Conservation (phyloP, 1,140 invertebrate genomes). For the Phenacoccus solenopsis region DNA sequence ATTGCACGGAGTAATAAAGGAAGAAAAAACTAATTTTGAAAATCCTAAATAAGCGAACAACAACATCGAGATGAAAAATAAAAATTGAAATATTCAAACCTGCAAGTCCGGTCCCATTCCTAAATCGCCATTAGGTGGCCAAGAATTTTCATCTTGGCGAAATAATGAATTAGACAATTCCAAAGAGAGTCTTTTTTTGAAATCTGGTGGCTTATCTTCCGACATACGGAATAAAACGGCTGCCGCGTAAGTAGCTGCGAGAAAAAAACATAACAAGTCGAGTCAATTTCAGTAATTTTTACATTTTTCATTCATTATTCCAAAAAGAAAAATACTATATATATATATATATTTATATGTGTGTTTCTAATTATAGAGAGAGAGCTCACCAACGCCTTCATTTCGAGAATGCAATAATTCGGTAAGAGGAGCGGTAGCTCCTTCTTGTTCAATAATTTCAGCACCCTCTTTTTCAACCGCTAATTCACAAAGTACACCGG, state of each 20-base stretch:
- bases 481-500: slow-evolving; percentile 89
- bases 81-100: no score
- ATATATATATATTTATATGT: no score
- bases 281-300: no score
- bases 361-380: no score
- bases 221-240: slow-evolving; percentile 95
- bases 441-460: slow-evolving; percentile 92
- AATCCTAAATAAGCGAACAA: no score
- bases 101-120: slow-evolving; percentile 73
- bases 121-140: slow-evolving; percentile 60
- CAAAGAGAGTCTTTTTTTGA: slow-evolving; percentile 90
- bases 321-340: no score
- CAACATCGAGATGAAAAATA: no score
- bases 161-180: slow-evolving; percentile 88
- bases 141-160: slow-evolving; percentile 70
- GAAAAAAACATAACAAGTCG: background rate
- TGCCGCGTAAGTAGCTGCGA: slow-evolving; percentile 86
- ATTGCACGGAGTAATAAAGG: no score
- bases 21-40: no score
- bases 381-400: slow-evolving; percentile 45
- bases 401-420: slow-evolving; percentile 89
- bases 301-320: no score
- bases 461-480: slow-evolving; percentile 93
- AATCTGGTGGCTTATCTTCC: slow-evolving; percentile 94
- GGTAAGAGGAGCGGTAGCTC: slow-evolving; percentile 88